Conservation (phyloP, 2,113 vertebrate species). For the Oncorhynchus tshawytscha region DNA sequence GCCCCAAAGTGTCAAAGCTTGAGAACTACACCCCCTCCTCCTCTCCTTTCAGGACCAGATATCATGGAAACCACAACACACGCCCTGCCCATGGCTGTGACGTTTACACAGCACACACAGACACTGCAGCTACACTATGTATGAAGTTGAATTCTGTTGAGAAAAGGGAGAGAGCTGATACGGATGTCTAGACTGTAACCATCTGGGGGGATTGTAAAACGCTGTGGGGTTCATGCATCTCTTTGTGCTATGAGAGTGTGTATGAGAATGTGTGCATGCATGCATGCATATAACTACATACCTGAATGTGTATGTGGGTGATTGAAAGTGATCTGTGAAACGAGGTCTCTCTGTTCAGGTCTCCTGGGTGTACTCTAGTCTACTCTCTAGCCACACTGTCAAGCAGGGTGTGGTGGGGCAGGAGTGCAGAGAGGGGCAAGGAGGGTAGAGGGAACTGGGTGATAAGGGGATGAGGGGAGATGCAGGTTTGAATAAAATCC, state of each 20-base stretch:
- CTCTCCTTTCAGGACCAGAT: neutral
- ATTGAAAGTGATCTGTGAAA: neutral
- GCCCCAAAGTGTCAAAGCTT: constrained; percentile 41
- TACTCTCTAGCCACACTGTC: neutral
- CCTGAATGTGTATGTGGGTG: neutral
- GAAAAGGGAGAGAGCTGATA: neutral
- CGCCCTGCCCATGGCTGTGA: neutral
- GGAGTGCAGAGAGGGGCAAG: neutral
- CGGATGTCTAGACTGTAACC: neutral
- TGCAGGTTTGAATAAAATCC: constrained; percentile 47
- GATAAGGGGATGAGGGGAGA: neutral
- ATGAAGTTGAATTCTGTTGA: neutral
- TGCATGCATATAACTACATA: neutral
- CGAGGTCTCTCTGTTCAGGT: neutral
- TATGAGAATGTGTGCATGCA: neutral
- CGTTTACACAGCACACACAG: neutral
- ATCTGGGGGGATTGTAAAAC: neutral
- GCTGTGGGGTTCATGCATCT: neutral
- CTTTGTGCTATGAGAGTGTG: constrained; percentile 6
- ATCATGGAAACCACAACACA: neutral
- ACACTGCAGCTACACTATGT: neutral
- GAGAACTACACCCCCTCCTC: constrained; percentile 46
- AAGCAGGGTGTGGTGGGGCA: neutral
- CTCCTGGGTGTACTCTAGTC: neutral
- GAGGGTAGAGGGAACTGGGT: neutral